Percentiles rank a stretch among this genome's conserved stretches.
These are phyloP conservation scores for Pyrrhura leucotis DNA, from an alignment of 2,797 vertebrate species.

Conservation along the genomic window DNA sequence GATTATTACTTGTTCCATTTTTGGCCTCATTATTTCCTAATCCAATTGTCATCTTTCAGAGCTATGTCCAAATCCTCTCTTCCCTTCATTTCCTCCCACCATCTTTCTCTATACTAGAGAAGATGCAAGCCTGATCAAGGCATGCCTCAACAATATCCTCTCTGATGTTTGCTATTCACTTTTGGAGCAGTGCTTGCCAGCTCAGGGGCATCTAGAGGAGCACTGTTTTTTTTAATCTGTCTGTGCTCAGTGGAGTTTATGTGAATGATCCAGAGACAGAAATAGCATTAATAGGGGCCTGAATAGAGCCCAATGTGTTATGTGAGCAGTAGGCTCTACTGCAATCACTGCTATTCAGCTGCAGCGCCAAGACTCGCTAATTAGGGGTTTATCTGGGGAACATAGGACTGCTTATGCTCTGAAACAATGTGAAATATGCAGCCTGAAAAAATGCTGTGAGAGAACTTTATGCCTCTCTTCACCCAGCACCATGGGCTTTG, in stretches of 20 bases:
- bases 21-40: conserved; percentile 25
- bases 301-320: conserved; percentile 28
- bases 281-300: conserved; percentile 31
- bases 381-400: conserved; percentile 59
- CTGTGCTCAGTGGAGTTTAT: not conserved
- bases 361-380: not conserved
- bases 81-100: not conserved
- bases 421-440: conserved; percentile 36
- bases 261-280: conserved; percentile 37
- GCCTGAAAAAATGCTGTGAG: not conserved
- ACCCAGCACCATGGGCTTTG: not conserved
- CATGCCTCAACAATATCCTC: not conserved
- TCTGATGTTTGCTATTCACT: not conserved
- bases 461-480: conserved; percentile 16
- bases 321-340: conserved; percentile 24
- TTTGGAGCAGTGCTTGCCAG: not conserved
- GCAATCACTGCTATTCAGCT: conserved; percentile 42
- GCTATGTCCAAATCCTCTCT: not conserved
- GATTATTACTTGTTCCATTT: conserved; percentile 16
- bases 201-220: not conserved
- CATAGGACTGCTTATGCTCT: not conserved
- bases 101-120: not conserved
- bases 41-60: not conserved
- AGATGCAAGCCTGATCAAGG: not conserved
- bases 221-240: not conserved